Evolutionary conservation across 1,140 invertebrate genomes (phyloP).

Genomic region (Bicyclus anynana): DNA sequence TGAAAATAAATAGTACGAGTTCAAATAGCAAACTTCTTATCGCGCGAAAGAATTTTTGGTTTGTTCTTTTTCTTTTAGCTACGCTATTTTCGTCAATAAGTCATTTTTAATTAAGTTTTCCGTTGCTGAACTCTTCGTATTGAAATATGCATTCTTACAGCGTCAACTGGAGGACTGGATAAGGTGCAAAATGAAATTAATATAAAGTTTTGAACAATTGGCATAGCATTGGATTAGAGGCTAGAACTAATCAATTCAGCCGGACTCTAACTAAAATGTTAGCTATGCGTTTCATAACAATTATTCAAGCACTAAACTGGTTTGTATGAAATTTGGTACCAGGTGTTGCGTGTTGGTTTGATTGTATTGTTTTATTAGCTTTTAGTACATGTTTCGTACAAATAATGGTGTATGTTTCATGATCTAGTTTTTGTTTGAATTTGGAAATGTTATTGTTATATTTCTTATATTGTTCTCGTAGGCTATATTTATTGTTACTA

Average conservation of each 20-base stretch:
- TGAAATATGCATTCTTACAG: too few relatives aligned
- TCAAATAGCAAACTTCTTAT: too few relatives aligned
- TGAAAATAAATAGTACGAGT: background rate
- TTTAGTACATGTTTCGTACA: slow-evolving; percentile 3
- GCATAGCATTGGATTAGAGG: slow-evolving; percentile 4
- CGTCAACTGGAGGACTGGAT: too few relatives aligned
- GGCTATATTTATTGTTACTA: background rate
- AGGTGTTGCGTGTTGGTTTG: slow-evolving; percentile 23
- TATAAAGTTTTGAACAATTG: slow-evolving; percentile 1
- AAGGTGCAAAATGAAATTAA: background rate
- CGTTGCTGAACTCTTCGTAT: too few relatives aligned
- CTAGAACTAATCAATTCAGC: slow-evolving; percentile 21
- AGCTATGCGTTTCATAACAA: slow-evolving; percentile 33
- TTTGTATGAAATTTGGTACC: slow-evolving; percentile 27
- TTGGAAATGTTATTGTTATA: slow-evolving; percentile 1
- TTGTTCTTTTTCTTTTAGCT: too few relatives aligned
- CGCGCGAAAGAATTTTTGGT: too few relatives aligned
- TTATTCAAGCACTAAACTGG: slow-evolving; percentile 30
- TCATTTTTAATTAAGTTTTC: too few relatives aligned
- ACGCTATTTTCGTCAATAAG: too few relatives aligned
- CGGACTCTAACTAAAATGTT: slow-evolving; percentile 22
- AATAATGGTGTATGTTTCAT: slow-evolving; percentile 1
- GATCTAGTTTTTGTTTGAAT: slow-evolving; percentile 5
- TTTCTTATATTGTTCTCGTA: background rate
- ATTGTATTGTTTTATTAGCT: slow-evolving; percentile 8